Percentiles rank a stretch among this genome's conserved stretches.
Evolutionary conservation across 2,888 invertebrate genomes (phyloP).

Genomic region (Dichetophora obliterata): DNA sequence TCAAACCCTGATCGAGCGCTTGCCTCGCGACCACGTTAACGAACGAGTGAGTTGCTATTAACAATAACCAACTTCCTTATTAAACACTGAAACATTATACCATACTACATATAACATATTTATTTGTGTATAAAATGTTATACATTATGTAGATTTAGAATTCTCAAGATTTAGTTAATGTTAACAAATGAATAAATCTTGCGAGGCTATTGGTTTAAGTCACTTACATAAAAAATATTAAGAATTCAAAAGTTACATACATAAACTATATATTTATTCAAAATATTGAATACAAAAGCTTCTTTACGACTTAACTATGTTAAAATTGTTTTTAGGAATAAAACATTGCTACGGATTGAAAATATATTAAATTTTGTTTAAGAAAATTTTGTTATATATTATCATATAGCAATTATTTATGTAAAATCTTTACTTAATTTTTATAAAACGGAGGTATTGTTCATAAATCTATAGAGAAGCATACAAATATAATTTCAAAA

Average conservation of each 20-base stretch:
- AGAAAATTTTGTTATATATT: not conserved
- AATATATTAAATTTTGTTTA: not conserved
- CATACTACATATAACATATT: slow-evolving; percentile 27
- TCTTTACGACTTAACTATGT: slow-evolving; percentile 16
- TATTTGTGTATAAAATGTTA: slow-evolving; percentile 35
- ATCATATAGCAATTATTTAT: not conserved
- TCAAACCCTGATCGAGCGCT: slow-evolving; percentile 70
- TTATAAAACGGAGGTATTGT: not conserved
- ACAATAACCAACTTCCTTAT: slow-evolving; percentile 24
- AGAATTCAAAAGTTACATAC: slow-evolving; percentile 10
- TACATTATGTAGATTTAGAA: slow-evolving; percentile 32
- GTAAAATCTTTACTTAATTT: not conserved
- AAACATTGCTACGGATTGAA: not conserved
- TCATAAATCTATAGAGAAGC: too few species aligned
- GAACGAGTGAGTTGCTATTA: slow-evolving; percentile 56
- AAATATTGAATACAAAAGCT: slow-evolving; percentile 15
- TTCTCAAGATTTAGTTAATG: slow-evolving; percentile 36
- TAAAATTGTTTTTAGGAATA: slow-evolving; percentile 13
- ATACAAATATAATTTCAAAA: too few species aligned
- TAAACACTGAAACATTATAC: slow-evolving; percentile 29
- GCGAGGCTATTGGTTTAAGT: slow-evolving; percentile 34
- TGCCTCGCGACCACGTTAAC: slow-evolving; percentile 67
- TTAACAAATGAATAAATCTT: slow-evolving; percentile 22
- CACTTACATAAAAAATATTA: slow-evolving; percentile 8
- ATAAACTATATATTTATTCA: slow-evolving; percentile 6